Evolutionary conservation across 2,113 vertebrate genomes (phyloP), one percentile per base, ranked within the genome.

Genomic region (Thalassoma bifasciatum): DNA sequence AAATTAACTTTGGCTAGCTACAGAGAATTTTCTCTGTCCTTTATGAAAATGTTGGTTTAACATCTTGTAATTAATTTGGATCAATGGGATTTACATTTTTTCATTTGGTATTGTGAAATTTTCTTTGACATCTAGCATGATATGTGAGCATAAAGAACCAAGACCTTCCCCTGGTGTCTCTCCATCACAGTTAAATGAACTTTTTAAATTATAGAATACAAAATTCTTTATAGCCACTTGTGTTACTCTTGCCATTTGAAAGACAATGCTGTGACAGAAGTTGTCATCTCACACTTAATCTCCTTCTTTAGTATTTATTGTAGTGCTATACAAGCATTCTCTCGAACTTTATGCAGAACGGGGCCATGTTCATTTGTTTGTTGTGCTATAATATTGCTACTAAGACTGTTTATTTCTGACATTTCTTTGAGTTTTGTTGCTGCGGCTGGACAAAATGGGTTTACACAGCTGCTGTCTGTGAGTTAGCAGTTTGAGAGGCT

Each of bases 401-500:
- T 6, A 11, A 11, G 13, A 9, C 21, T 44, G 44, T 66, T 64
- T 16, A 42, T 46, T 11, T 0, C 67, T 5, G 72, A 38, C 10
- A 21, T 30, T 49, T 21, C 22, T 65, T 24, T 12, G 16, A 22
- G 44, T 36, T 65, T 50, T 51, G 22, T 38, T 9, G 40, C 30
- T n/a, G n/a, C 5, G 10, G 19, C 44, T 24, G 16, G 36, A 36
- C n/a, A 3, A 23, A 16, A 50, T 13, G 14, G 10, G 4, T 52
- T 53, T 12, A 7, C 46, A 49, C 46, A 49, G 19, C 59, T 44
- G 53, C 19, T 34, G 62, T 49, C 51, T 56, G 38, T 47, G 26
- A 37, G 26, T 19, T 68, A 46, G 34, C 58, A 53, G 66, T 49
- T 38, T 23, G 66, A 66, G 16, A 9, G n/a, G 47, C 53, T 56